Evolutionary conservation across 2,797 vertebrate genomes (phyloP), one percentile per base, ranked within the genome.

Genomic region (Sebastes minor): DNA sequence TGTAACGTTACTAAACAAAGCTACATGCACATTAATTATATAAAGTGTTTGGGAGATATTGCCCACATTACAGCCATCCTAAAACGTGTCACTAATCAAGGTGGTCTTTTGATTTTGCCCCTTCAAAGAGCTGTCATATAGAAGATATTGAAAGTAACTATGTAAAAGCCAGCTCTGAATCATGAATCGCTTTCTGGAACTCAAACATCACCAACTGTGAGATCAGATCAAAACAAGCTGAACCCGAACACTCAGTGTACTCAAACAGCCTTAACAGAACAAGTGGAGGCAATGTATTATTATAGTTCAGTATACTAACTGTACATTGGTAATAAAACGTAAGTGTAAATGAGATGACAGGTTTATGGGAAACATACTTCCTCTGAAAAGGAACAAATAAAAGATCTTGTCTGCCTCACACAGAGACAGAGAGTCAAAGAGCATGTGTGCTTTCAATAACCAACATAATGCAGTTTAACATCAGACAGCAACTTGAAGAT

Each of bases 401-500:
- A 64, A 81, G 65, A 65, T 80, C 57, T 72, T 60, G 84, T 79
- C 88, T 82, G 90, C 62, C 85, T 80, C 74, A n/a, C 56, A 63
- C 20, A 30, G 38, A 89, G 82, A 81, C 87, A 84, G 80, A 82
- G 74, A 72, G 82, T 88, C 83, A 81, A 76, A 71, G 71, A 83
- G 79, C 62, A n/a, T 42, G 72, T 84, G 88, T 88, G 83, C 86
- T 92, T 92, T 87, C 73, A 84, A 74, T 84, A 81, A 89, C 83
- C 86, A 71, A 72, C 52, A 73, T 46, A 63, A 86, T 42, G 84
- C 63, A 86, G 81, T 85, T 85, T 83, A 78, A 88, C 65, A 32
- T 76, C 82, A 81, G 76, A 79, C 83, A 77, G 85, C 62, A 75
- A 72, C 59, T 76, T 64, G 70, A 38, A 74, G 73, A 72, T 77